Evolutionary conservation across 2,797 vertebrate genomes (phyloP).

Genomic region (Austrolebias charrua): DNA sequence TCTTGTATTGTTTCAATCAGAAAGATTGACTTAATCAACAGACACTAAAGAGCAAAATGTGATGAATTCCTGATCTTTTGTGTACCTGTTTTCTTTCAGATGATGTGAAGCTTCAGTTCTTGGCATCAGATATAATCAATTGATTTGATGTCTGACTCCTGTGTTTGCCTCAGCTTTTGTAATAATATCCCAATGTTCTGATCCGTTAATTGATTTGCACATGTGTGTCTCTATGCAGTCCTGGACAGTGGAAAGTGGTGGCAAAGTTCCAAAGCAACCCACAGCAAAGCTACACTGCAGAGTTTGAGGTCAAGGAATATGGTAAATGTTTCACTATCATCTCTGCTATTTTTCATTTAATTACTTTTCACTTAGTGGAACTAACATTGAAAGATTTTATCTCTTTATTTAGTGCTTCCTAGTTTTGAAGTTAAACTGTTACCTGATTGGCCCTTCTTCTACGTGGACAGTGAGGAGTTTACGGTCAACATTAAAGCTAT

Average conservation of each 20-base stretch:
- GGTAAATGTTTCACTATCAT: not conserved
- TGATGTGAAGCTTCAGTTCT: no score
- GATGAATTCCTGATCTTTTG: no score
- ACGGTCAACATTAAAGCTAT: not conserved
- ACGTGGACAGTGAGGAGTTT: slow-evolving; percentile 2
- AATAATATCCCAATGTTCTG: no score
- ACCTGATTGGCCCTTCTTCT: slow-evolving; percentile 56
- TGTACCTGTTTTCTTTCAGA: no score
- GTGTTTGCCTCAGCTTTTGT: no score
- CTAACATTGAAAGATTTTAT: not conserved
- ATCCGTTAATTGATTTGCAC: no score
- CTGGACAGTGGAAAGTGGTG: slow-evolving; percentile 81
- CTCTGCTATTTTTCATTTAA: not conserved
- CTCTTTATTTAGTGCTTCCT: not conserved
- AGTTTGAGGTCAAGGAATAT: not conserved
- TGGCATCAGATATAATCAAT: not conserved
- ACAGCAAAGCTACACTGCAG: not conserved
- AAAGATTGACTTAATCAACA: no score
- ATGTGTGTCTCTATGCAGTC: slow-evolving; percentile 55
- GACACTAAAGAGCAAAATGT: no score
- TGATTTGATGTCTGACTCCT: not conserved
- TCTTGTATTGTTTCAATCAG: no score
- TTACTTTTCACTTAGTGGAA: slow-evolving; percentile 55
- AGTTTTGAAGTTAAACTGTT: not conserved
- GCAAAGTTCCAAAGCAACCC: slow-evolving; percentile 69